Base-by-base conservation (phyloP, 2,113 vertebrate species). In the Zosterops hypoxanthus region DNA sequence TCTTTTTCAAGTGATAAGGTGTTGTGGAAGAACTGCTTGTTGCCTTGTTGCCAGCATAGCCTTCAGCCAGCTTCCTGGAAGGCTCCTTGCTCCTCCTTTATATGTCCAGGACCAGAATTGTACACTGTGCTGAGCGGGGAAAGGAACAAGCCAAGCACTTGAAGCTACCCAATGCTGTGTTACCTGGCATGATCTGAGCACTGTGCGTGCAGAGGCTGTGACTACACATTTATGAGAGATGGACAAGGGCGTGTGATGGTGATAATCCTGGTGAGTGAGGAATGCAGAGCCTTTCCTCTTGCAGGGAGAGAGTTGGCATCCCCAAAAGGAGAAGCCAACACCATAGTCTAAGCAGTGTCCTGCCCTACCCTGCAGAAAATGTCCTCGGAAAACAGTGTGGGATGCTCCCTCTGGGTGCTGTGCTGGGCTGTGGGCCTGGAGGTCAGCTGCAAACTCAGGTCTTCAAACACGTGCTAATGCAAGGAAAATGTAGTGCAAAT, bases 201-300 rank as follows among this genome's bases (percentile, higher is more conserved):
- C 53, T 0, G 0, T 4, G 29, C 0, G 0, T 33, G 65, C 55
- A 25, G 60, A 61, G 41, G 7, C 14, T 49, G 7, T 10, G 44
- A 31, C 24, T 26, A 20, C 20, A 34, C 14, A 11, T 31, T 81
- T 18, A n/a, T 6, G 8, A 55, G 82, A 46, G 24, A 16, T 39
- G 61, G 75, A 61, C 53, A 59, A 50, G 1, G 19, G 21, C 19
- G 22, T 0, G 4, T 60, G 49, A 29, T 2, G 4, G 31, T 16
- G 53, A 25, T 11, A 36, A 23, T 41, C 52, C 31, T 19, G n/a
- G 26, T 31, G 36, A 90, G 28, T 9, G 34, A 47, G 71, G 33
- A 52, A 39, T 15, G 29, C 34, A 52, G 52, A 68, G 17, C 41
- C 25, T 64, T 91, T 82, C 22, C 21, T 84, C 19, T 5, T 23